phyloP scores from a whole-genome alignment of 2,113 vertebrate species.

The Leucosticte australis region DNA sequence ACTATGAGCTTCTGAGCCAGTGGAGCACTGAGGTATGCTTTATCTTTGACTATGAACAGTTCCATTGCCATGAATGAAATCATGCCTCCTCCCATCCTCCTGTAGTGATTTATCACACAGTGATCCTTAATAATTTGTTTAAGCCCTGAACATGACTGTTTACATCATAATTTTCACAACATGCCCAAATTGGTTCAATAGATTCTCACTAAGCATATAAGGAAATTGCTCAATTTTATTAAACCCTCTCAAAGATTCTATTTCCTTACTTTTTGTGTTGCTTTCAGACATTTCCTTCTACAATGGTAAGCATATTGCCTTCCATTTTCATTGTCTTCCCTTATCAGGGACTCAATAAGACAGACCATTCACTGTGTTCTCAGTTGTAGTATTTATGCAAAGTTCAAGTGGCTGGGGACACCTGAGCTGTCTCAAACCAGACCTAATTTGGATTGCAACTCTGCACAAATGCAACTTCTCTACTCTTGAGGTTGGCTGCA shows the following conservation, averaged over 20 bases:
- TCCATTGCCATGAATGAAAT: neutral
- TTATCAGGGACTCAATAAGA: neutral
- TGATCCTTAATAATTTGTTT: neutral
- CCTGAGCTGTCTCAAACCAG: neutral
- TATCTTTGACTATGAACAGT: neutral
- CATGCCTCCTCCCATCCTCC: neutral
- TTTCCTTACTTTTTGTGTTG: neutral
- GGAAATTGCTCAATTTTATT: neutral
- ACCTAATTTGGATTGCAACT: neutral
- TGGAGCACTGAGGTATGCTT: neutral
- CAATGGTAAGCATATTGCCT: neutral
- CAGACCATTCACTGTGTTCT: neutral
- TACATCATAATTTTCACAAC: neutral
- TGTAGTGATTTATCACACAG: neutral
- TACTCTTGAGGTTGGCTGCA: neutral
- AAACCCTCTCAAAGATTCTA: neutral
- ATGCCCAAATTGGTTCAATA: neutral
- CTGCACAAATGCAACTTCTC: neutral
- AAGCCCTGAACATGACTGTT: neutral
- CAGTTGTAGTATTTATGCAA: neutral
- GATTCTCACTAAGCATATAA: neutral
- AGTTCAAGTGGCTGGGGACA: neutral
- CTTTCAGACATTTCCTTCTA: neutral
- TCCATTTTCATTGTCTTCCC: neutral
- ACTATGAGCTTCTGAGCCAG: neutral